Evolutionary conservation across 2,888 invertebrate genomes (phyloP), one percentile per base, ranked within the genome.

Genomic region (Amaurobius ferox): DNA sequence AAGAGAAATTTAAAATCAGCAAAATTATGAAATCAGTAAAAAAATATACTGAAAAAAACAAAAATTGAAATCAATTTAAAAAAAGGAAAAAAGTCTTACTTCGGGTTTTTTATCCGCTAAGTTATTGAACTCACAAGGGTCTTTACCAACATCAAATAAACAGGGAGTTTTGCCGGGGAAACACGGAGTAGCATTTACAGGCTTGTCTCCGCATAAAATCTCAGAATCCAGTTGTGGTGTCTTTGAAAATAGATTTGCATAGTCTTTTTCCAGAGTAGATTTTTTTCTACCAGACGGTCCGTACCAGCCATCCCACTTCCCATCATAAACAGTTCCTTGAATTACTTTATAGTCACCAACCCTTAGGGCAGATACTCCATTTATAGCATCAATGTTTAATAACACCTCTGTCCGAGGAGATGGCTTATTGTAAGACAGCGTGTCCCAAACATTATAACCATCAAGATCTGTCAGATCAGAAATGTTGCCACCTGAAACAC

Each of bases 321-420:
- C 95, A 0, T 93, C 92, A 90, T 96, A 96, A 72, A 94, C 94
- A 0, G 95, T 94, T 1, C 96, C 95, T 95, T 88, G 93, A 7
- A 95, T 90, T 13, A 96, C 88, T 92, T 97, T 97, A 95, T 95
- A 97, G 64, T 95, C 93, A 5, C 94, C 94, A 0, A 94, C 91
- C 0, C 95, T 95, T 3, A 97, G 90, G 0, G 95, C 94, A 0
- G 96, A 94, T 88, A 93, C 94, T 5, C 94, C 94, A 90, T 93
- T 64, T 11, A 87, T 70, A 1, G 91, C 91, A 90, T 98, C 98
- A 77, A 98, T 98, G 90, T 97, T 97, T 90, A 97, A 97, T 0
- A 98, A 92, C 23, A 97, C 92, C 26, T 93, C 93, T 0, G 91
- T 93, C 48, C 97, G 92, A 62, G 64, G 87, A 87, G 74, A 71